Conservation (phyloP, 2,888 invertebrate species). For the Lochmaea crataegi region DNA sequence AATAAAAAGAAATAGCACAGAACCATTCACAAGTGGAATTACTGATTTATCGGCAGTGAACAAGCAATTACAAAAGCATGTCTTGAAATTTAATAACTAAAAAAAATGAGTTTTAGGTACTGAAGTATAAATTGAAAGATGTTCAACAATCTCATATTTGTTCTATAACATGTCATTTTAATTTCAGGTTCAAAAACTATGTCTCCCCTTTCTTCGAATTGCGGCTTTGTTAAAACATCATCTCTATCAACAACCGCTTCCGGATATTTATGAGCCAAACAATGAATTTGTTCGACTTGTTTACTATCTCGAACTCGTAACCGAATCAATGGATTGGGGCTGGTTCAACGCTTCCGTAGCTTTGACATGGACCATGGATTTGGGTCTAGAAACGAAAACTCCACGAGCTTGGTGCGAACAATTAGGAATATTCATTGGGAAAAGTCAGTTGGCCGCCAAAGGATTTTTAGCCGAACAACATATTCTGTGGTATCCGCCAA, state of each 20-base stretch:
- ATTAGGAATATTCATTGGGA: slow-evolving; percentile 69
- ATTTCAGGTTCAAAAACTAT: slow-evolving; percentile 77
- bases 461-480: slow-evolving; percentile 80
- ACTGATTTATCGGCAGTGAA: too few relatives aligned
- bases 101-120: too few relatives aligned
- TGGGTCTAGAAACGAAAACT: slow-evolving; percentile 65
- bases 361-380: slow-evolving; percentile 70
- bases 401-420: slow-evolving; percentile 78
- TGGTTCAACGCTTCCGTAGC: slow-evolving; percentile 75
- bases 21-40: too few relatives aligned
- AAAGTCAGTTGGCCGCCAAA: slow-evolving; percentile 72
- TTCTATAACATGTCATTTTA: slow-evolving; percentile 12
- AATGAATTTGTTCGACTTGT: slow-evolving; percentile 83
- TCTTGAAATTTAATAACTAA: too few relatives aligned
- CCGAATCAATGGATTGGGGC: slow-evolving; percentile 75
- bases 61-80: too few relatives aligned
- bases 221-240: slow-evolving; percentile 81
- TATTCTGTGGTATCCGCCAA: slow-evolving; percentile 83
- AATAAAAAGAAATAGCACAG: too few relatives aligned
- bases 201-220: slow-evolving; percentile 86
- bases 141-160: too few relatives aligned
- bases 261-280: slow-evolving; percentile 72
- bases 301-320: slow-evolving; percentile 81
- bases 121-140: too few relatives aligned
- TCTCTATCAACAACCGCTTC: slow-evolving; percentile 81